Percentiles rank a stretch among this genome's conserved stretches.
phyloP scores from a whole-genome alignment of 2,888 invertebrate genomes.

The Sabatieria punctata region DNA sequence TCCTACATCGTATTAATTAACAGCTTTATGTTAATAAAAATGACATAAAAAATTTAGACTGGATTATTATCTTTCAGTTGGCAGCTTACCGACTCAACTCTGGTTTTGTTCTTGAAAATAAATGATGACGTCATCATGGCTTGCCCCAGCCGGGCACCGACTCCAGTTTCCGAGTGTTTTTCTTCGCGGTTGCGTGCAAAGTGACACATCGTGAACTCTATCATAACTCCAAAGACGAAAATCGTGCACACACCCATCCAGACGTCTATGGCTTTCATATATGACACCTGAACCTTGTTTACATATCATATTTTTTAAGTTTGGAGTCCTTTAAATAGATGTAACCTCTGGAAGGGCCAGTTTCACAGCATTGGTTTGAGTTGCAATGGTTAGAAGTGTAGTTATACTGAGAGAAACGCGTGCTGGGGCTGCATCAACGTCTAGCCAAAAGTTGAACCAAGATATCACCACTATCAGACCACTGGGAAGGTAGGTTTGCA shows the following conservation, averaged over 20 bases:
- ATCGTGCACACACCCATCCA: slow-evolving; percentile 9
- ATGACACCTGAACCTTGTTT: slow-evolving; percentile 9
- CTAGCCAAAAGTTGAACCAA: slow-evolving; percentile 8
- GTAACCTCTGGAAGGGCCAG: slow-evolving; percentile 7
- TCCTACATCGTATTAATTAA: no score
- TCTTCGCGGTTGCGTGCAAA: neutral
- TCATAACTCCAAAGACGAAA: slow-evolving; percentile 9
- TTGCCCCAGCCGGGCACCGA: no score
- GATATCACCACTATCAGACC: neutral
- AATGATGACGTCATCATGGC: no score
- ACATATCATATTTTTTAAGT: no score
- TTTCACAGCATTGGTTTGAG: slow-evolving; percentile 5
- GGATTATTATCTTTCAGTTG: no score
- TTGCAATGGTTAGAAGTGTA: slow-evolving; percentile 7
- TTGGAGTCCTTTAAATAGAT: no score
- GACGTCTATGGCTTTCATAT: slow-evolving; percentile 10
- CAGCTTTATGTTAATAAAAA: no score
- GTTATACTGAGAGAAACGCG: slow-evolving; percentile 8
- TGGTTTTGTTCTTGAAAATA: no score
- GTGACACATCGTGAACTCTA: slow-evolving; percentile 6
- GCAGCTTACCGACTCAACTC: no score
- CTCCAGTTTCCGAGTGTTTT: no score
- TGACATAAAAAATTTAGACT: no score
- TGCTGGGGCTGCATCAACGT: slow-evolving; percentile 6
- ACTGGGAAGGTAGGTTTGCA: slow-evolving; percentile 15